Conservation (phyloP, 2,797 vertebrate genomes). For the Acanthurus tractus region DNA sequence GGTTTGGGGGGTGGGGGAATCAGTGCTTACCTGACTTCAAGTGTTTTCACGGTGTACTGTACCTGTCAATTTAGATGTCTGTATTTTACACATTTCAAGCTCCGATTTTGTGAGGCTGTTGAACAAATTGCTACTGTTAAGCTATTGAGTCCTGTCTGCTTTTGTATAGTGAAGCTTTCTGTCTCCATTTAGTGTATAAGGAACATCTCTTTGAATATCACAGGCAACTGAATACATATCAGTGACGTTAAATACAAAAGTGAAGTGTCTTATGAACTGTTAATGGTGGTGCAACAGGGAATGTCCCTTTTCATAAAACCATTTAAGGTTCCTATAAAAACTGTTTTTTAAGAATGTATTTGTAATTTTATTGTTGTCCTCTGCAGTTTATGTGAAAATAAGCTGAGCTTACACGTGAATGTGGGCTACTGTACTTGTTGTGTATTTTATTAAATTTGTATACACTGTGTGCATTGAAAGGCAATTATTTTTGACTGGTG, state of each 20-base stretch:
- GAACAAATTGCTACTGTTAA: slow-evolving; percentile 86
- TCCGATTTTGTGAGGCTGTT: slow-evolving; percentile 84
- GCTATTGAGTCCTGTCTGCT: slow-evolving; percentile 89
- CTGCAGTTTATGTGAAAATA: slow-evolving; percentile 98
- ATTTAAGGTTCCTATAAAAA: slow-evolving; percentile 94
- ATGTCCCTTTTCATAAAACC: slow-evolving; percentile 91
- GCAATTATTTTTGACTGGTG: slow-evolving; percentile 92
- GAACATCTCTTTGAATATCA: slow-evolving; percentile 83
- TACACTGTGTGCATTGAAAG: slow-evolving; percentile 96
- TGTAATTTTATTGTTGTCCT: slow-evolving; percentile 98
- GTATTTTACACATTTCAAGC: slow-evolving; percentile 85
- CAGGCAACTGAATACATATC: slow-evolving; percentile 84
- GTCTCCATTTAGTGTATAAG: slow-evolving; percentile 85
- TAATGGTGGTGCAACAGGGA: slow-evolving; percentile 92
- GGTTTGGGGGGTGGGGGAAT: slow-evolving; percentile 56
- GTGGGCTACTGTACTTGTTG: slow-evolving; percentile 95
- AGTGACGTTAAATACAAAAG: slow-evolving; percentile 85
- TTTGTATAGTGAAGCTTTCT: slow-evolving; percentile 85
- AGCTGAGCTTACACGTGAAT: slow-evolving; percentile 99
- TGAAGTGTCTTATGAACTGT: slow-evolving; percentile 88
- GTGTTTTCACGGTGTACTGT: slow-evolving; percentile 85
- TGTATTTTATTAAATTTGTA: slow-evolving; percentile 99
- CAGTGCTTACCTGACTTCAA: slow-evolving; percentile 79
- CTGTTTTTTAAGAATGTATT: slow-evolving; percentile 98
- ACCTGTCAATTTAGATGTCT: slow-evolving; percentile 85